Evolutionary conservation across 2,797 vertebrate species (phyloP), one percentile per base, ranked within the genome.

Genomic region (Diceros bicornis): DNA sequence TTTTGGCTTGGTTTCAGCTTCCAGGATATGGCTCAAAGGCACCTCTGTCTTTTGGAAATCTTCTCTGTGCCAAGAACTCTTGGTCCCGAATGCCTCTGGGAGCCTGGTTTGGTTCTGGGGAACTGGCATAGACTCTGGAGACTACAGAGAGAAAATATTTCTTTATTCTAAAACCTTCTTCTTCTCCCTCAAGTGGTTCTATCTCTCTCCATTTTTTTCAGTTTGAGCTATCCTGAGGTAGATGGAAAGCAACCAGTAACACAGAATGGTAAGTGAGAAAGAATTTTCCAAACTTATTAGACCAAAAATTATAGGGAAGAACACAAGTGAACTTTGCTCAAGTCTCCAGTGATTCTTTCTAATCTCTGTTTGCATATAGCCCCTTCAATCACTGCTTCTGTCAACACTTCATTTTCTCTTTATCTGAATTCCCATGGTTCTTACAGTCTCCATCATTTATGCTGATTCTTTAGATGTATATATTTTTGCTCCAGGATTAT

Each of bases 31-130:
- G 81, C 87, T 97, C 84, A 96, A 94, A 97, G 93, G 72, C 89
- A 96, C 71, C 6, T 90, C 72, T 97, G 94, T 97, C 83, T 97
- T 71, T 87, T 94, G 77, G 17, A 96, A 89, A 96, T 47, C 50
- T 81, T 29, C 3, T 82, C 29, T 90, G 21, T 97, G 97, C 97
- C 96, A 97, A 93, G 69, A 95, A 64, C 61, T 37, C 41, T 84
- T 41, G 52, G 86, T 92, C 61, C 92, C 74, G 83, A 97, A 88
- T 68, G 86, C 66, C 95, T 82, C 83, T 74, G 50, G 87, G 96
- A 83, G 61, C 50, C 69, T 90, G 79, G 66, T 71, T 75, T 90
- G 37, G 25, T 95, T 85, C 91, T 95, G 29, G 37, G 47, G 71
- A 90, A 71, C 71, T 93, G 75, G 75, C 75, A 72, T 17, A 66